These are phyloP conservation scores for Habroteleia sp. DNA, from an alignment of 2,888 invertebrate species.

Conservation along the genomic window DNA sequence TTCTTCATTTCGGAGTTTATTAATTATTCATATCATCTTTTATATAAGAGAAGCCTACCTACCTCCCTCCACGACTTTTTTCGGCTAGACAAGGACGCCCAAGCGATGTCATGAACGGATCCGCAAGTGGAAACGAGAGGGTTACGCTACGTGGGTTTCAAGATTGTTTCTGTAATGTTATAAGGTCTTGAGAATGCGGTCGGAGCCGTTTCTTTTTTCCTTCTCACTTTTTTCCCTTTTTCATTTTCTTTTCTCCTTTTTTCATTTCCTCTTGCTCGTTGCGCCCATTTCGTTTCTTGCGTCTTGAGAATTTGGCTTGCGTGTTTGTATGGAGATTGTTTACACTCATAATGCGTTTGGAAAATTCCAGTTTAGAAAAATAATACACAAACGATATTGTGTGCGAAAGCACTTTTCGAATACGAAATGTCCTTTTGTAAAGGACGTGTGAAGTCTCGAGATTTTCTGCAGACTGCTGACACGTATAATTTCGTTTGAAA, in stretches of 20 bases:
- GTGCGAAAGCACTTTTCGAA: too few species aligned
- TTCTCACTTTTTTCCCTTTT: background rate
- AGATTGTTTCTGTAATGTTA: constrained; percentile 58
- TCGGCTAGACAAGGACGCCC: constrained; percentile 45
- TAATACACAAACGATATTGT: too few species aligned
- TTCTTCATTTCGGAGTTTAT: constrained; percentile 56
- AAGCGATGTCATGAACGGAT: constrained; percentile 35
- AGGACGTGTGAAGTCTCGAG: too few species aligned
- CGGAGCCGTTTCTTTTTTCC: constrained; percentile 9
- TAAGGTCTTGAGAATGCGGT: constrained; percentile 42
- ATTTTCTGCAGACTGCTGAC: too few species aligned
- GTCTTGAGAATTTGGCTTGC: background rate
- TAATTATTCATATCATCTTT: constrained; percentile 59
- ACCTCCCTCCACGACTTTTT: constrained; percentile 16
- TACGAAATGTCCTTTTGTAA: too few species aligned
- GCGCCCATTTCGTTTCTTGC: background rate
- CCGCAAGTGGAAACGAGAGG: constrained; percentile 33
- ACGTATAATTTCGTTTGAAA: too few species aligned
- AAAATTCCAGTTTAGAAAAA: too few species aligned
- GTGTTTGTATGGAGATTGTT: too few species aligned
- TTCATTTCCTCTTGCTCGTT: background rate
- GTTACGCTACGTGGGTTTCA: constrained; percentile 54
- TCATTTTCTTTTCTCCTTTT: background rate
- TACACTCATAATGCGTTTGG: too few species aligned
- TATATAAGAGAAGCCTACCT: constrained; percentile 20